Percentiles rank a stretch among this genome's conserved stretches.
Conservation (phyloP, 1,140 invertebrate species). For the Papilio polytes region DNA sequence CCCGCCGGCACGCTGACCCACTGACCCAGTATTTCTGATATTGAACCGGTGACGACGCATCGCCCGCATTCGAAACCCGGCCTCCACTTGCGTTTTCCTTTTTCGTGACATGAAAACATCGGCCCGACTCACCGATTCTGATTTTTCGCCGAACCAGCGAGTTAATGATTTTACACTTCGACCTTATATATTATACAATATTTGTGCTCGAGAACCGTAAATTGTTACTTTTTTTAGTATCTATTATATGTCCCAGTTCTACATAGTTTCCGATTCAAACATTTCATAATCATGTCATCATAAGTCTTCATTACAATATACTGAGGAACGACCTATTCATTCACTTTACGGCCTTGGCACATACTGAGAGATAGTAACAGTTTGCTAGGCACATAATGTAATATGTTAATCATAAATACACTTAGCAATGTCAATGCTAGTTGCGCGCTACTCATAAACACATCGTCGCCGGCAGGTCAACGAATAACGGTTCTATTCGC, state of each 20-base stretch:
- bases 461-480: conserved; percentile 49
- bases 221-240: neutral
- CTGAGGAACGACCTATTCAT: neutral
- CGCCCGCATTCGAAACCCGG: conserved; percentile 77
- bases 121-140: neutral
- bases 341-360: neutral
- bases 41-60: conserved; percentile 79
- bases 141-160: conserved; percentile 13
- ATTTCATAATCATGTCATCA: neutral
- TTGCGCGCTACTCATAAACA: conserved; percentile 13
- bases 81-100: conserved; percentile 79
- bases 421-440: conserved; percentile 46
- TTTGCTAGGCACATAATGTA: conserved; percentile 11
- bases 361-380: neutral
- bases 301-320: neutral
- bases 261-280: neutral
- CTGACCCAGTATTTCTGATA: conserved; percentile 81
- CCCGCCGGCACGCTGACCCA: conserved; percentile 76
- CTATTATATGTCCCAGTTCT: neutral
- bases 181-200: neutral
- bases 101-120: conserved; percentile 50
- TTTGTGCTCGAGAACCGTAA: neutral
- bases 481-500: conserved; percentile 63
- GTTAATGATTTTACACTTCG: neutral
- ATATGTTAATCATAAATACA: conserved; percentile 29